phyloP scores from a whole-genome alignment of 2,888 invertebrate species.

The Diaphora mendica region DNA sequence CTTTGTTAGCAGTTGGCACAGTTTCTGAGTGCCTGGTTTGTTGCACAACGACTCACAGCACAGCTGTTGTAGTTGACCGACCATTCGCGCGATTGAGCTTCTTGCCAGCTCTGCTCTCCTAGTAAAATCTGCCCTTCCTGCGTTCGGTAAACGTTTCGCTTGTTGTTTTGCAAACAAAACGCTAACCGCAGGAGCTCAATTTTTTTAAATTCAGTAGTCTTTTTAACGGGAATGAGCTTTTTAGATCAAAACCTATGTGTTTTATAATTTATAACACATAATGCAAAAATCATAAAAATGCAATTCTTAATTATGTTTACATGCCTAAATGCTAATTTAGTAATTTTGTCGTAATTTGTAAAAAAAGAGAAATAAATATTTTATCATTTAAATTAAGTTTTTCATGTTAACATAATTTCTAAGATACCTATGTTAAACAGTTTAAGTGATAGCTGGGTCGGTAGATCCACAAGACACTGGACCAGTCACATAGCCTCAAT shows the following conservation, averaged over 20 bases:
- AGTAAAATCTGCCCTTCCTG: slow-evolving; percentile 59
- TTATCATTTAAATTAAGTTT: background rate
- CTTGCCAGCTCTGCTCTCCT: slow-evolving; percentile 61
- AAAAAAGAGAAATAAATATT: background rate
- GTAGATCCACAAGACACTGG: slow-evolving; percentile 68
- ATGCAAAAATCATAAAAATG: background rate
- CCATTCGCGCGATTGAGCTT: slow-evolving; percentile 49
- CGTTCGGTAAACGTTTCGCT: slow-evolving; percentile 51
- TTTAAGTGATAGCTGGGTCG: slow-evolving; percentile 44
- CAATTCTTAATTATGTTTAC: background rate
- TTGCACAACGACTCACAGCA: slow-evolving; percentile 65
- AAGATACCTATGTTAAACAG: slow-evolving; percentile 34
- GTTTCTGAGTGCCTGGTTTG: slow-evolving; percentile 62
- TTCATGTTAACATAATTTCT: slow-evolving; percentile 11
- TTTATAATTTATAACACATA: too few relatives aligned
- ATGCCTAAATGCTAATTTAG: background rate
- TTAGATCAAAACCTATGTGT: background rate
- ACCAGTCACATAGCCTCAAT: slow-evolving; percentile 81
- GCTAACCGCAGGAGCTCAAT: background rate
- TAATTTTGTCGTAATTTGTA: background rate
- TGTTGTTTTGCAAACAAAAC: slow-evolving; percentile 24
- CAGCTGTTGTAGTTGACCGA: slow-evolving; percentile 42
- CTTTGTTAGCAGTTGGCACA: slow-evolving; percentile 60
- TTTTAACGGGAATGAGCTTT: background rate
- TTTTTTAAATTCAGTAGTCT: background rate